phyloP scores from a whole-genome alignment of 2,888 invertebrate genomes.

The Drosophila multiciliata region DNA sequence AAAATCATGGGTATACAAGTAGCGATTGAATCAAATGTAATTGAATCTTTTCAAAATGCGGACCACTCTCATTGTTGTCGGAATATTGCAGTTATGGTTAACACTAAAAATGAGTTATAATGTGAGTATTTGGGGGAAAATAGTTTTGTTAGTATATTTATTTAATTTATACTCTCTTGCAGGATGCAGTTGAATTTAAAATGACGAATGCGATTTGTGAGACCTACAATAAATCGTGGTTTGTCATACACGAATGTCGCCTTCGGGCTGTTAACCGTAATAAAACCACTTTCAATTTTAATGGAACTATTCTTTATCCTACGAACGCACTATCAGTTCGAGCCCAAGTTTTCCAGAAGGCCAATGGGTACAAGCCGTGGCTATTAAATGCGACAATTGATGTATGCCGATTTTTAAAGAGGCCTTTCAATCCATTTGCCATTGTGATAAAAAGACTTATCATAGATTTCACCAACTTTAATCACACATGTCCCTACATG shows the following conservation, averaged over 20 bases:
- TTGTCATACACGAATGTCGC: slow-evolving; percentile 38
- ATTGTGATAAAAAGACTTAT: neutral
- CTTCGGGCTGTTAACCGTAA: slow-evolving; percentile 32
- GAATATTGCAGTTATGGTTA: neutral
- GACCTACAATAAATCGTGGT: slow-evolving; percentile 45
- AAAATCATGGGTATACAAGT: too few relatives aligned
- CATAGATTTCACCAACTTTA: slow-evolving; percentile 23
- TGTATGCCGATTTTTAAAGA: slow-evolving; percentile 16
- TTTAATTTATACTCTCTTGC: neutral
- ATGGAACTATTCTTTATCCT: slow-evolving; percentile 20
- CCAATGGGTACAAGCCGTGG: slow-evolving; percentile 44
- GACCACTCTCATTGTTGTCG: neutral
- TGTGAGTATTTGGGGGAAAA: neutral
- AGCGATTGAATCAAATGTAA: neutral
- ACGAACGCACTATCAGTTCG: neutral
- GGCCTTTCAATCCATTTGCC: slow-evolving; percentile 16
- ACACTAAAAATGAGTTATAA: neutral
- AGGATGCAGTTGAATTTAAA: slow-evolving; percentile 43
- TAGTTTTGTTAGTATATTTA: neutral
- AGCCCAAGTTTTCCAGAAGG: slow-evolving; percentile 14
- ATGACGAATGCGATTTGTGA: slow-evolving; percentile 46
- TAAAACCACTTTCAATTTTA: slow-evolving; percentile 21
- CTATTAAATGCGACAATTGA: slow-evolving; percentile 4
- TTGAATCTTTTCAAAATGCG: neutral
- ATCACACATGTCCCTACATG: slow-evolving; percentile 37